These are phyloP conservation scores for Caenorhabditis remanei DNA, from an alignment of 1,140 invertebrate genomes.

Conservation along the genomic window DNA sequence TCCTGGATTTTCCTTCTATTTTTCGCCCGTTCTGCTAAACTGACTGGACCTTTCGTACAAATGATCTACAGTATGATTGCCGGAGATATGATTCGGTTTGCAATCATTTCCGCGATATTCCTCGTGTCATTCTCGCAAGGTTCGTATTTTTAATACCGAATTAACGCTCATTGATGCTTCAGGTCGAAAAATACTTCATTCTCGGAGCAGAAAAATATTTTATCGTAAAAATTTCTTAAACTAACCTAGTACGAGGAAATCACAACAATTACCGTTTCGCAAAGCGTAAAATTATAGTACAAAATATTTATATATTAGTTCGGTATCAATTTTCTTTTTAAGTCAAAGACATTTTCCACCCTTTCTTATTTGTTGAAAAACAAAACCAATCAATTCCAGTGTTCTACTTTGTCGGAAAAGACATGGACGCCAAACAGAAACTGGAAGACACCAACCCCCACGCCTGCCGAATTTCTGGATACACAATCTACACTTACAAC, in stretches of 20 bases:
- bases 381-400: constrained; percentile 80
- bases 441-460: constrained; percentile 78
- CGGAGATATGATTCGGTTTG: constrained; percentile 96
- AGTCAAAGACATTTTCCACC: neutral
- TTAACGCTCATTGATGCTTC: no score
- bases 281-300: no score
- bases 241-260: no score
- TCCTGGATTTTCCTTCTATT: constrained; percentile 98
- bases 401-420: constrained; percentile 96
- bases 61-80: constrained; percentile 99
- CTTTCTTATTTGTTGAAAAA: no score
- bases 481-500: constrained; percentile 85
- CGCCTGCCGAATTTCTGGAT: constrained; percentile 79
- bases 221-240: no score
- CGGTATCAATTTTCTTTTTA: no score
- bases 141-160: no score
- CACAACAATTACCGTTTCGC: no score
- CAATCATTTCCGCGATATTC: constrained; percentile 93
- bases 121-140: constrained; percentile 92
- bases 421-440: constrained; percentile 83
- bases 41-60: constrained; percentile 96
- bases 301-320: no score
- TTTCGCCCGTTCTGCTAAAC: constrained; percentile 94
- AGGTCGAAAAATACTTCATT: no score
- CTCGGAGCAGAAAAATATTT: no score